Evolutionary conservation across 2,888 invertebrate genomes (phyloP).

Genomic region (Heteromyza rotundicornis): DNA sequence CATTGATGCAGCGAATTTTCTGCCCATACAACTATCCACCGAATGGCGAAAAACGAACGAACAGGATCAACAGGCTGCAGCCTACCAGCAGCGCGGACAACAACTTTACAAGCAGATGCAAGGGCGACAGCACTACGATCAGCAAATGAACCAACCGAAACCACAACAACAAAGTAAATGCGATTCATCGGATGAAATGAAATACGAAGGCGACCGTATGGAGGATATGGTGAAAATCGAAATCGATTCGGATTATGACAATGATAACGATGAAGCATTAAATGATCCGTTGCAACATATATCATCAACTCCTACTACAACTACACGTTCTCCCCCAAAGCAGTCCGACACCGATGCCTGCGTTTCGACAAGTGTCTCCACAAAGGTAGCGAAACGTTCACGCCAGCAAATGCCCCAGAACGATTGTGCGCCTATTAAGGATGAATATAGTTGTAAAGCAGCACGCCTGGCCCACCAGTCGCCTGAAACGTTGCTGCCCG

Average conservation of each 20-base stretch:
- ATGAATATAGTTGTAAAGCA: not conserved
- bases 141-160: slow-evolving; percentile 1
- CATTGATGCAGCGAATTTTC: not conserved
- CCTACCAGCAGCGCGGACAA: no score
- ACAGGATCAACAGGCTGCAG: not conserved
- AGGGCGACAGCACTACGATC: not conserved
- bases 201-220: not conserved
- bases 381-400: not conserved
- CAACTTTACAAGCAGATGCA: no score
- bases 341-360: not conserved
- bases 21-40: not conserved
- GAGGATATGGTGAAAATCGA: not conserved
- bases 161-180: not conserved
- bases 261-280: no score
- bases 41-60: not conserved
- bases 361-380: not conserved
- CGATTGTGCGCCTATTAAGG: no score
- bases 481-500: slow-evolving; percentile 10
- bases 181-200: not conserved
- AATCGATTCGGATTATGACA: not conserved
- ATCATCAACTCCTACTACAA: not conserved
- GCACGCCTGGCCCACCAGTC: not conserved
- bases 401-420: no score
- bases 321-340: no score
- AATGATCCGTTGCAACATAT: no score